These are phyloP conservation scores for Endomychus coccineus DNA, from an alignment of 2,888 invertebrate species.

Conservation along the genomic window DNA sequence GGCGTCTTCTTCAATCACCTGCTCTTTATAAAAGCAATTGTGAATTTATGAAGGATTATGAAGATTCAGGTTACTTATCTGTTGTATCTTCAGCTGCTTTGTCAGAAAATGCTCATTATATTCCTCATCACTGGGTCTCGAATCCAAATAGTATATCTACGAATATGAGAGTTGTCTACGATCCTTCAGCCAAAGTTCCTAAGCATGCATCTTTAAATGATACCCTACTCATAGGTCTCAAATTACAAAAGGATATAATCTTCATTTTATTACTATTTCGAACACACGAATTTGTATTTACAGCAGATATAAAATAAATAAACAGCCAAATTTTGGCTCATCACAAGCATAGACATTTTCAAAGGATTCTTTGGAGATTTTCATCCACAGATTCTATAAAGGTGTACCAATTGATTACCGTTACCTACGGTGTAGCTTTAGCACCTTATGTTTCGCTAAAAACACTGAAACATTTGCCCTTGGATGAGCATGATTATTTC, in stretches of 20 bases:
- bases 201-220: conserved; percentile 13
- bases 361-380: conserved; percentile 21
- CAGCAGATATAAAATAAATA: conserved; percentile 17
- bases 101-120: conserved; percentile 6
- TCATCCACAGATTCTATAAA: conserved; percentile 11
- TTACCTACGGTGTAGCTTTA: conserved; percentile 22
- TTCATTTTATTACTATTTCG: conserved; percentile 13
- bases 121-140: conserved; percentile 16
- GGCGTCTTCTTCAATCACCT: background rate
- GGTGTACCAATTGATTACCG: conserved; percentile 18
- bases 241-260: conserved; percentile 14
- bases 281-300: conserved; percentile 11
- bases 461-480: conserved; percentile 19
- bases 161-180: conserved; percentile 15
- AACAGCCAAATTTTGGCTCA: conserved; percentile 18
- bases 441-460: conserved; percentile 19
- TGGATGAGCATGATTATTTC: conserved; percentile 13
- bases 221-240: conserved; percentile 12
- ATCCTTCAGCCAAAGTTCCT: conserved; percentile 7
- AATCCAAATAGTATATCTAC: conserved; percentile 3
- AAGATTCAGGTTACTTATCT: conserved; percentile 12
- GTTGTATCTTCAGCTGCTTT: background rate
- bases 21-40: background rate
- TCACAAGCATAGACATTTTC: conserved; percentile 15
- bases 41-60: conserved; percentile 16